Percentiles rank a stretch among this genome's conserved stretches.
Evolutionary conservation across 2,113 vertebrate genomes (phyloP).

Genomic region (Cacatua alba): DNA sequence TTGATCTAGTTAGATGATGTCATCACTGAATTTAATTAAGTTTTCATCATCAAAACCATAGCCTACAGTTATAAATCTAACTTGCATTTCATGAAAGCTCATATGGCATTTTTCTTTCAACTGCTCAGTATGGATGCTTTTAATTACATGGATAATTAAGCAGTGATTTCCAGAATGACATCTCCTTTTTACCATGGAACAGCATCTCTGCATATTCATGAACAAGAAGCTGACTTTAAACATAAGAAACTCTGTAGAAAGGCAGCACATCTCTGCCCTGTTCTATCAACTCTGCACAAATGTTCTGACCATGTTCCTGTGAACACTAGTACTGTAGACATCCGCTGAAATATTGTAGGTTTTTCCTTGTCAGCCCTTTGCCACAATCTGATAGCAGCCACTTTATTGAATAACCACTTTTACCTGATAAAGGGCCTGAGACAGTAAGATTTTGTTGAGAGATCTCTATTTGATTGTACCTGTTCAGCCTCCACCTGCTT

Average conservation of each 20-base stretch:
- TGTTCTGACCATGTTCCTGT: neutral
- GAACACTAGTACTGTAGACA: fast-evolving
- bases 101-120: slow-evolving; percentile 8
- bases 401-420: fast-evolving
- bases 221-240: neutral
- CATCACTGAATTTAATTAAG: slow-evolving; percentile 28
- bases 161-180: slow-evolving; percentile 19
- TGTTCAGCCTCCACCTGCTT: neutral
- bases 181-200: neutral
- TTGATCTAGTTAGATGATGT: neutral
- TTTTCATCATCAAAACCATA: neutral
- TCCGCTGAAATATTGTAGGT: fast-evolving
- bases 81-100: slow-evolving; percentile 12
- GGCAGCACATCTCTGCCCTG: neutral
- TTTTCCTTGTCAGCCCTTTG: neutral
- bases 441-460: neutral
- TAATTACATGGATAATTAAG: slow-evolving; percentile 57
- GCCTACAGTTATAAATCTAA: slow-evolving; percentile 34
- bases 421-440: neutral
- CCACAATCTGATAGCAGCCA: neutral
- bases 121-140: slow-evolving; percentile 47
- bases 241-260: neutral
- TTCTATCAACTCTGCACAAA: neutral
- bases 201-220: neutral
- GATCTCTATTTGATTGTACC: neutral